phyloP scores from a whole-genome alignment of 2,113 vertebrate genomes.

The Sterna hirundo region DNA sequence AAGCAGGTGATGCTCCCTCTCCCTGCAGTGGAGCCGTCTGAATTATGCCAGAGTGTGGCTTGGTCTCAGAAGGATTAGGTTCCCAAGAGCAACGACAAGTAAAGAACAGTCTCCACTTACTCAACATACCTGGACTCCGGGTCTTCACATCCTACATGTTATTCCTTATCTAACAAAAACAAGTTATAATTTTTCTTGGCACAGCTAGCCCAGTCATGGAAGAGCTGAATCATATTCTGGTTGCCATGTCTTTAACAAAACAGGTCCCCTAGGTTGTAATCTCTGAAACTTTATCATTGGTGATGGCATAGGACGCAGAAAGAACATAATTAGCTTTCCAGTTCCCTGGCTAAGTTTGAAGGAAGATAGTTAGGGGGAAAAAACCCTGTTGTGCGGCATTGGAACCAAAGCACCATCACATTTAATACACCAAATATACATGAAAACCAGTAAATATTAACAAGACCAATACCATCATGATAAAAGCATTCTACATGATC shows the following conservation, averaged over 20 bases:
- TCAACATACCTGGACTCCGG: slow-evolving; percentile 5
- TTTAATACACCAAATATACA: background rate
- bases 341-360: background rate
- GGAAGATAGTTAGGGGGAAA: background rate
- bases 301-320: background rate
- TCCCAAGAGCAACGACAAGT: background rate
- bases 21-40: background rate
- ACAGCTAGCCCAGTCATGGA: background rate
- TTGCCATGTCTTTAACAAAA: background rate
- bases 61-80: background rate
- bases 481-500: background rate
- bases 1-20: background rate
- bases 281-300: background rate
- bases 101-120: background rate
- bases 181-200: background rate
- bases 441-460: background rate
- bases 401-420: background rate
- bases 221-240: background rate
- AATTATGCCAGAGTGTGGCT: background rate
- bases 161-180: background rate
- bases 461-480: background rate
- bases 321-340: background rate
- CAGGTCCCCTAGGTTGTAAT: background rate
- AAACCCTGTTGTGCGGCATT: background rate
- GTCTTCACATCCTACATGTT: background rate